Conservation (phyloP, 2,113 vertebrate genomes). For the Brachypodius melanocephalos region DNA sequence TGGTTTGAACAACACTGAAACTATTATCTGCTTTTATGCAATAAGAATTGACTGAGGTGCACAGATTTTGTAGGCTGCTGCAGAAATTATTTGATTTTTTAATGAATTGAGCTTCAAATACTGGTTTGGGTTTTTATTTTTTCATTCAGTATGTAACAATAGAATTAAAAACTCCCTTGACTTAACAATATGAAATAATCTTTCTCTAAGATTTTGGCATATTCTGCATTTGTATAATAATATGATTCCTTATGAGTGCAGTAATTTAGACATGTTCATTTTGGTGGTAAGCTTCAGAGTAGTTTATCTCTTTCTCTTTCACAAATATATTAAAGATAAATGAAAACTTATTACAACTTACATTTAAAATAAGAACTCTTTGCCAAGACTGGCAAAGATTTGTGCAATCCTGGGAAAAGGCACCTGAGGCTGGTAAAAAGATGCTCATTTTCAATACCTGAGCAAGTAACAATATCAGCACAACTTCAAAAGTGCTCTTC, state of each 20-base stretch:
- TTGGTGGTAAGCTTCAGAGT: background rate
- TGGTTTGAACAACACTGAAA: background rate
- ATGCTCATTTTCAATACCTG: background rate
- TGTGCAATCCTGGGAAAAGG: background rate
- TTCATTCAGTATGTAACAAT: background rate
- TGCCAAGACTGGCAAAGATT: background rate
- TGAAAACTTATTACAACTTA: background rate
- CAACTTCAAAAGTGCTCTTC: background rate
- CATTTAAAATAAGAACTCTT: background rate
- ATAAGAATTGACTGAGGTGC: background rate
- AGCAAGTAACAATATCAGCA: background rate
- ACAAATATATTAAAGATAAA: background rate
- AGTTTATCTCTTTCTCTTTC: background rate
- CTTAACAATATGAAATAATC: background rate
- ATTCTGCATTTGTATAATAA: background rate
- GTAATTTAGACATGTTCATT: background rate
- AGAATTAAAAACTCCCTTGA: background rate
- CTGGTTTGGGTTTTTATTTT: background rate
- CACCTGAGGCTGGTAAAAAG: background rate
- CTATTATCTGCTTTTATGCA: background rate
- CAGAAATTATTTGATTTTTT: background rate
- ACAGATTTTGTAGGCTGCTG: background rate
- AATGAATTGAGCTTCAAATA: background rate
- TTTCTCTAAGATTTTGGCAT: background rate
- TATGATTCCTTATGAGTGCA: background rate